Percentiles rank a stretch among this genome's conserved stretches.
Conservation (phyloP, 2,797 vertebrate genomes). For the Fistularia tabacaria region DNA sequence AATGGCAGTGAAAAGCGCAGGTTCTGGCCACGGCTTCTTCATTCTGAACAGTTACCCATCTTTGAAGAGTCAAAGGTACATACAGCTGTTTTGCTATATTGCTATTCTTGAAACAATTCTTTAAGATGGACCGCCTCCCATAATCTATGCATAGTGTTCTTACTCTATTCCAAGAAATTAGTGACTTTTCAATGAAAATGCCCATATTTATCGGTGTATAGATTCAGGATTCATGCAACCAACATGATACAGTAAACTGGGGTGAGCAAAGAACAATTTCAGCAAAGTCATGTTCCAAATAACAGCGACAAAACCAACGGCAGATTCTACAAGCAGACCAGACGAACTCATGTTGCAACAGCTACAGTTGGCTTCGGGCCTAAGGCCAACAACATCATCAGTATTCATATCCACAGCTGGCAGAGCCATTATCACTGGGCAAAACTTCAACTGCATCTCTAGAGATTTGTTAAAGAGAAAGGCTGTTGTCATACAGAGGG, state of each 20-base stretch:
- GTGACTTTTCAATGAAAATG: slow-evolving; percentile 3
- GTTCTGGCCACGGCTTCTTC: too few relatives aligned
- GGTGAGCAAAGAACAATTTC: slow-evolving; percentile 36
- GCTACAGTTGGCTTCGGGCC: slow-evolving; percentile 35
- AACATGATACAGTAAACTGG: slow-evolving; percentile 24
- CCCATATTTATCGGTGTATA: neutral
- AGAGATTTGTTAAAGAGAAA: slow-evolving; percentile 31
- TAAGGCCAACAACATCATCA: slow-evolving; percentile 44
- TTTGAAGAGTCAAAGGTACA: too few relatives aligned
- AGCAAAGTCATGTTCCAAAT: slow-evolving; percentile 33
- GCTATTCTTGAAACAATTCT: too few relatives aligned
- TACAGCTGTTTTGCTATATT: too few relatives aligned
- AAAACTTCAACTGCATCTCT: slow-evolving; percentile 31
- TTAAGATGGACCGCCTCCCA: too few relatives aligned
- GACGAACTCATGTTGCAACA: slow-evolving; percentile 42
- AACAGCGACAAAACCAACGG: slow-evolving; percentile 31
- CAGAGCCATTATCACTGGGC: slow-evolving; percentile 39
- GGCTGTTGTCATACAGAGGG: slow-evolving; percentile 27
- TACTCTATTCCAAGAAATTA: neutral
- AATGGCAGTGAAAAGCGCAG: too few relatives aligned
- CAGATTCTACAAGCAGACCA: slow-evolving; percentile 20
- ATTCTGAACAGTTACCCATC: too few relatives aligned
- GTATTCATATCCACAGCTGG: slow-evolving; percentile 49
- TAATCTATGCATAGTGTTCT: neutral
- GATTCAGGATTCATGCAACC: slow-evolving; percentile 7